Base-by-base conservation (phyloP, 2,113 vertebrate genomes). In the Nasalis larvatus region DNA sequence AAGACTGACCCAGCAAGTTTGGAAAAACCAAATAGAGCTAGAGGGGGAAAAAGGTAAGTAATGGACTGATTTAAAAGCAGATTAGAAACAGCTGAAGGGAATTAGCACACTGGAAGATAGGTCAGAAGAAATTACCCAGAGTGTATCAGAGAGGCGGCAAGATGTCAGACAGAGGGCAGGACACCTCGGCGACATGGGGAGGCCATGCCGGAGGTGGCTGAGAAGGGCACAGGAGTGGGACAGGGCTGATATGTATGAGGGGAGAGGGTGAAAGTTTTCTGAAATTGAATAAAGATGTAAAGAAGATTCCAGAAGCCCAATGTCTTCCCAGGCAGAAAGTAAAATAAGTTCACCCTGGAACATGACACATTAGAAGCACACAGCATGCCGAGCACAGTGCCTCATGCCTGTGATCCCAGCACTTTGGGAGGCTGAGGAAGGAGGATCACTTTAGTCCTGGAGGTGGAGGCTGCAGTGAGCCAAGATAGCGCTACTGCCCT, bases 1-100 rank as follows among this genome's bases (percentile, higher is more conserved):
- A 35, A 89, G 71, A 95, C 89, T 89, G 82, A 96, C 93, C 93
- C 80, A 82, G 77, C 91, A 95, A 92, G 91, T 96, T 94, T 89
- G 73, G 89, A 94, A 89, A 97, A 56, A 60, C 86, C 84, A 52
- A 86, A 68, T 56, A 76, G 81, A 37, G 68, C 4, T 2, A 18
- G 76, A 47, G 84, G 23, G 11, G 11, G 18, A 49, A 81, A 23
- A 21, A 49, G 27, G 8, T 54, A 83, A 86, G 54, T 32, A 45
- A 68, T n/a, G 35, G 80, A 25, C 81, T 71, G 73, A 86, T 73
- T 60, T 69, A 88, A 71, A 85, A 92, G 54, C 56, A 92, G 86
- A 86, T 95, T 91, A 60, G 80, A 89, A 91, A 63, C 56, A 69
- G 78, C 83, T 84, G 91, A 91, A 89, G 77, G 52, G 69, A 83